These are phyloP conservation scores for Arctia plantaginis DNA, from an alignment of 2,888 invertebrate species.

Conservation along the genomic window DNA sequence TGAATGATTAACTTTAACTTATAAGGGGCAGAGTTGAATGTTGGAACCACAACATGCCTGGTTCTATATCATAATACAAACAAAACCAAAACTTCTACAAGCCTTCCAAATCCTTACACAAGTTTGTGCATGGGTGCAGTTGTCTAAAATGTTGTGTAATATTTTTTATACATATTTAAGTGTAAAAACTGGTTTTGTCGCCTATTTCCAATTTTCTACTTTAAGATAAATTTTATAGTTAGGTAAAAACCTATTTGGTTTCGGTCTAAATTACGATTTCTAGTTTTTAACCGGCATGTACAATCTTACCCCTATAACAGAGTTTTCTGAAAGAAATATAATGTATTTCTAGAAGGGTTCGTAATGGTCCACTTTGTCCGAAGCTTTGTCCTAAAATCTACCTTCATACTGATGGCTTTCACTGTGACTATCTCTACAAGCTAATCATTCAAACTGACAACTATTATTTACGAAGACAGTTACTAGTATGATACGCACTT, in stretches of 20 bases:
- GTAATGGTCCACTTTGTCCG: background rate
- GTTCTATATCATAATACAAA: too few relatives aligned
- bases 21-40: too few relatives aligned
- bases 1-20: too few relatives aligned
- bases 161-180: background rate
- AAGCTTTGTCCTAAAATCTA: conserved; percentile 9
- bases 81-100: background rate
- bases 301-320: background rate
- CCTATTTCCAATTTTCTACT: background rate
- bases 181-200: background rate
- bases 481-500: background rate
- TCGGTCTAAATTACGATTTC: background rate
- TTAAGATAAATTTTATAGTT: background rate
- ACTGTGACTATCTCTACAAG: conserved; percentile 28
- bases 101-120: background rate
- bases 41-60: too few relatives aligned
- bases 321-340: background rate
- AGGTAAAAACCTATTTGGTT: background rate
- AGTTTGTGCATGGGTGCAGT: background rate
- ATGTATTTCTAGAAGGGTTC: background rate
- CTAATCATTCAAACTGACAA: conserved; percentile 40
- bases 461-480: conserved; percentile 18
- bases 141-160: background rate
- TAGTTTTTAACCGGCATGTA: background rate
- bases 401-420: conserved; percentile 25